These are phyloP conservation scores for Ovis canadensis DNA, from an alignment of 2,113 vertebrate species.

Conservation along the genomic window DNA sequence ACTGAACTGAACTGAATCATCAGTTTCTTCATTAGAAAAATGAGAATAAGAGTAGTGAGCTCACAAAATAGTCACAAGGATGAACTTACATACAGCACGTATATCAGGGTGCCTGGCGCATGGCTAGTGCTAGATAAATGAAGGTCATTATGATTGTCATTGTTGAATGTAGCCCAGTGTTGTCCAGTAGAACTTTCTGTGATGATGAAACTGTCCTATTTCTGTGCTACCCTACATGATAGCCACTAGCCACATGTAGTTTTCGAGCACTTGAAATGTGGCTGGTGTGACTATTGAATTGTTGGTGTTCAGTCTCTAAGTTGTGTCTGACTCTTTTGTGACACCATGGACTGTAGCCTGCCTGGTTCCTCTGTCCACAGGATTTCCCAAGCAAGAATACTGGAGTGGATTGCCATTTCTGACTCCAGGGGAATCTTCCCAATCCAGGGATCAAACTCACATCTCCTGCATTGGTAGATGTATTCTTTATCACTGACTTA, in stretches of 20 bases:
- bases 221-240: neutral
- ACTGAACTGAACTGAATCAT: neutral
- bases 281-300: neutral
- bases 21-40: neutral
- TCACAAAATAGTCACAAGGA: neutral
- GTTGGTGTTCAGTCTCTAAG: neutral
- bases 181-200: neutral
- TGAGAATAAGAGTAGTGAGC: neutral
- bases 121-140: neutral
- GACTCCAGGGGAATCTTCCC: neutral
- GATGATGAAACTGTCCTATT: neutral
- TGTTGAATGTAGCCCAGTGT: neutral
- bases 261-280: neutral
- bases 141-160: neutral
- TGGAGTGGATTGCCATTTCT: neutral
- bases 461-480: neutral
- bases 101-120: neutral
- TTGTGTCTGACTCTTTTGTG: neutral
- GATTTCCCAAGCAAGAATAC: neutral
- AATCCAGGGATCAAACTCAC: neutral
- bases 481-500: neutral
- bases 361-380: neutral
- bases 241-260: neutral
- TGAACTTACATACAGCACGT: neutral
- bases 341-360: neutral